Evolutionary conservation across 2,888 invertebrate genomes (phyloP).

Genomic region (Norana najaformis): DNA sequence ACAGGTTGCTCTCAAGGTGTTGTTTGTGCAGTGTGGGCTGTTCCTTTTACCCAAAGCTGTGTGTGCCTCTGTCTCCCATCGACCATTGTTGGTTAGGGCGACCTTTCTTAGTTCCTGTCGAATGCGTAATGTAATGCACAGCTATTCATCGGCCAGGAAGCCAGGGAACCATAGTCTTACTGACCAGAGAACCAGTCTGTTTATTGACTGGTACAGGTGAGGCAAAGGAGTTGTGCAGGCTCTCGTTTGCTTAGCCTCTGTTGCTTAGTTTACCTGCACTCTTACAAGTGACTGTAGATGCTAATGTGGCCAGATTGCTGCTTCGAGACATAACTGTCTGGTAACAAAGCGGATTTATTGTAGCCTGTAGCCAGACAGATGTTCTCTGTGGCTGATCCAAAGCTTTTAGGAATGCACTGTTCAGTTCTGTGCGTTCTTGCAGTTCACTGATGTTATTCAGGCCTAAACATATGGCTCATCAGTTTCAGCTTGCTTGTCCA

Average conservation of each 20-base stretch:
- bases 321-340: no score
- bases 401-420: no score
- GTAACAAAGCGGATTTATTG: no score
- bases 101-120: no score
- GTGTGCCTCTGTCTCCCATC: neutral
- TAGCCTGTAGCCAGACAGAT: no score
- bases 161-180: neutral
- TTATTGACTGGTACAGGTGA: neutral
- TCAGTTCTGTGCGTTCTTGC: no score
- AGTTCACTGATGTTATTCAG: no score
- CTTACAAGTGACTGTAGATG: neutral
- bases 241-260: neutral
- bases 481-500: no score
- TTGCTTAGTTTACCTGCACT: neutral
- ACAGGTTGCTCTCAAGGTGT: neutral
- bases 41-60: neutral
- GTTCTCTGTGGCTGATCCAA: no score
- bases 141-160: neutral
- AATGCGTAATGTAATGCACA: no score
- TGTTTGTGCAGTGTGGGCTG: neutral
- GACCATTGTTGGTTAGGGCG: no score
- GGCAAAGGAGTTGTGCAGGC: neutral
- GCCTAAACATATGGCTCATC: no score
- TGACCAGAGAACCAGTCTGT: slow-evolving; percentile 10
- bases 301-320: neutral